A percentile compares a stretch with the other conserved stretches of the same genome.
These are phyloP conservation scores for Heliconius charithonia DNA, from an alignment of 2,888 invertebrate genomes.

Conservation along the genomic window DNA sequence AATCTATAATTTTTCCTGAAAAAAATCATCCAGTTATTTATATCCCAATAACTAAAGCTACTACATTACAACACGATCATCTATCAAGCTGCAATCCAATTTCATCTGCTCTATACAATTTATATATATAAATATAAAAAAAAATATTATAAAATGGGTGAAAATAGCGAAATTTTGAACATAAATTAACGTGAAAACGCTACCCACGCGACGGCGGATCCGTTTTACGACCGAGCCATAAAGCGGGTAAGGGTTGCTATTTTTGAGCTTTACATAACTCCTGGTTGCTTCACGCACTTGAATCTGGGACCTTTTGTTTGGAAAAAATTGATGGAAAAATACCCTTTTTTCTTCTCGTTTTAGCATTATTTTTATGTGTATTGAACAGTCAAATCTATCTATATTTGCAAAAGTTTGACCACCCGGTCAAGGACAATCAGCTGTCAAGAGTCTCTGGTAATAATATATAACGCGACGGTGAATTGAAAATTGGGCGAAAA, in stretches of 20 bases:
- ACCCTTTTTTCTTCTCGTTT: neutral
- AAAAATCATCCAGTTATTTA: neutral
- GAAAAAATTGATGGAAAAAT: conserved; percentile 16
- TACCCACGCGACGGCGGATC: conserved; percentile 38
- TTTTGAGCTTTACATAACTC: conserved; percentile 54
- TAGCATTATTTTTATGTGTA: neutral
- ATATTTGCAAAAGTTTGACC: neutral
- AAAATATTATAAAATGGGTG: conserved; percentile 25
- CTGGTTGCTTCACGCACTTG: conserved; percentile 34
- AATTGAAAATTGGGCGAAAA: neutral
- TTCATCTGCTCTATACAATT: conserved; percentile 19
- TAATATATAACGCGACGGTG: no score
- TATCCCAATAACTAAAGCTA: conserved; percentile 3
- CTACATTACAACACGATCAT: conserved; percentile 1
- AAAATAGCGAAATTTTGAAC: conserved; percentile 41
- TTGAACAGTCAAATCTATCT: neutral
- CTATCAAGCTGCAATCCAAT: conserved; percentile 14
- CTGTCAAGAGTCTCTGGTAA: no score
- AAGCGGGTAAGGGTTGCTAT: conserved; percentile 50
- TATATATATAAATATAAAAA: conserved; percentile 6
- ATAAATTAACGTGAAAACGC: conserved; percentile 45
- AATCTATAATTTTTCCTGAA: neutral
- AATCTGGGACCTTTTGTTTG: conserved; percentile 32
- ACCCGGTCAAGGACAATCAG: no score
- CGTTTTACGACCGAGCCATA: conserved; percentile 51